Evolutionary conservation across 1,140 invertebrate species (phyloP), one percentile per base, ranked within the genome.

Genomic region (Hirudo medicinalis): DNA sequence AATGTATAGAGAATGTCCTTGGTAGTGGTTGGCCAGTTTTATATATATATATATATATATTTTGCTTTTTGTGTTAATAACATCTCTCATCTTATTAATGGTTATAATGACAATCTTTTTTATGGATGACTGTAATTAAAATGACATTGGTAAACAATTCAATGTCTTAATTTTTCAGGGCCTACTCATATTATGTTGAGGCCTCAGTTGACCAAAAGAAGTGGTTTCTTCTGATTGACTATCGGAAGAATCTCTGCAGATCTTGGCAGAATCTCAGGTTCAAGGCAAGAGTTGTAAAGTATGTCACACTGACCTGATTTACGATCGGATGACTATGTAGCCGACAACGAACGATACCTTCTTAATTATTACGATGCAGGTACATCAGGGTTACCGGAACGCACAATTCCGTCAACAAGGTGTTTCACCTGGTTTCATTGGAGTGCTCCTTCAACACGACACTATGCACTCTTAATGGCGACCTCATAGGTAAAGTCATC

Each of bases 201-300:
- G 90, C 96, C 17, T 97, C 92, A 0, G 91, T 96, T 83, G 91
- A 98, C 86, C 89, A 92, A 81, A 90, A 91, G 81, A 90, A 96
- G 81, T 99, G 95, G 93, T 87, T 91, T 70, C 86, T 88, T 72
- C 88, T 98, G 43, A 87, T 96, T 60, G 93, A 99, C 83, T 89
- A 99, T 82, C 89, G 89, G 69, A 84, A 88, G 69, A 96, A 90
- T 83, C 88, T 89, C 79, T 98, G 96, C 78, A 87, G 95, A 70
- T 96, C 93, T 22, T 97, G 92, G 91, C 96, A 99, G 84, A 89
- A 89, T 80, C 86, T 99, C 27, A 94, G 93, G 82, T 98, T 99
- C 83, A 86, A 88, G 74, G 85, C 90, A 13, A 83, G 91, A 71
- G 93, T 97, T 70, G 91, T 95, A 20, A 83, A 78, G 82, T 85